Evolutionary conservation across 2,888 invertebrate species (phyloP), one percentile per base, ranked within the genome.

Genomic region (Piscicola geometra): DNA sequence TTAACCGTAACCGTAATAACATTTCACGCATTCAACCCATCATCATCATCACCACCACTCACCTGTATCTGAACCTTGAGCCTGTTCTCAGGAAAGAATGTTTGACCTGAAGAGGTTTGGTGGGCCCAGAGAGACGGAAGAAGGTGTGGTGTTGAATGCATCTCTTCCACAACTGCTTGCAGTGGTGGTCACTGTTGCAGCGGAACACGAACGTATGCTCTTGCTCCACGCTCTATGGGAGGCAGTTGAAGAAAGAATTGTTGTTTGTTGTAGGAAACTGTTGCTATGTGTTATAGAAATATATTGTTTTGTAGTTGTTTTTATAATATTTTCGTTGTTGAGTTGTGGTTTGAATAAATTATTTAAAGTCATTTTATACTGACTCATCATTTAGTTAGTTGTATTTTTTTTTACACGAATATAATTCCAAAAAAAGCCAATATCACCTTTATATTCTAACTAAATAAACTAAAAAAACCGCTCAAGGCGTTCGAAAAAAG

Each of bases 111-210:
- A 77, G 74, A 0, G 66, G 81, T 81, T 78, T 82, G 81, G 28
- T 82, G 81, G 35, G 84, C 81, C 25, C 71, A 68, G 83, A 90
- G 75, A 99, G 88, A 79, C 99, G 90, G 89, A 98, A 99, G 88
- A 99, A 99, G 0, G 96, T 93, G 88, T 99, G 99, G 87, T 99
- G 96, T 86, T 99, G 99, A 0, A 99, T 93, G 35, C 98, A 98
- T 88, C 99, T 99, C 87, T 99, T 99, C 99, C 99, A 99, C 80
- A 99, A 88, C 87, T 99, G 98, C 86, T 99, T 99, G 85, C 97
- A 96, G 0, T 98, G 98, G 85, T 97, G 97, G 85, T 97, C 94
- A 85, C 97, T 98, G 30, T 93, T 91, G 80, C 98, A 87, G 76
- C 90, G 88, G 86, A 99, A 99, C 2, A 99, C 96, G 86, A 99